phyloP scores from a whole-genome alignment of 2,113 vertebrate genomes.

The Xenopus laevis region DNA sequence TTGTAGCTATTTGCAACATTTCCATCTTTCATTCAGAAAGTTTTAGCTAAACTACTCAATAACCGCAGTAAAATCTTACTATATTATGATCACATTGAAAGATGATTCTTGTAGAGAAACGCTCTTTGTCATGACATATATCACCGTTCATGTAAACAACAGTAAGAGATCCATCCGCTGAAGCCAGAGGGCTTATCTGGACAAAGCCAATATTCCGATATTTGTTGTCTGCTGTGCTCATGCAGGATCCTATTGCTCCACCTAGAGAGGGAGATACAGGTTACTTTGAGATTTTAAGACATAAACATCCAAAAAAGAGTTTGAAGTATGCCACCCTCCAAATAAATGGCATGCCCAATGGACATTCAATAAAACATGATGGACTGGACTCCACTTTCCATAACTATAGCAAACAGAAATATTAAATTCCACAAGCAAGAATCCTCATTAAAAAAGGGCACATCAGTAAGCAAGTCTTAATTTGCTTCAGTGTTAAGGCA shows the following conservation, averaged over 20 bases:
- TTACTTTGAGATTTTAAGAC: too few relatives aligned
- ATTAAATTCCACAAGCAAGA: too few relatives aligned
- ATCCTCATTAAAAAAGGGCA: too few relatives aligned
- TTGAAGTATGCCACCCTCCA: not conserved
- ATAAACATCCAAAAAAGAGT: not conserved
- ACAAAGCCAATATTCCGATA: constrained; percentile 79
- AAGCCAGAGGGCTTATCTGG: constrained; percentile 80
- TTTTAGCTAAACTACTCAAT: too few relatives aligned
- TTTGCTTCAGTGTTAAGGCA: too few relatives aligned
- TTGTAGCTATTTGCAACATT: too few relatives aligned
- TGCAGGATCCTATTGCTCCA: constrained; percentile 81
- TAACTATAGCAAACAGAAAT: too few relatives aligned
- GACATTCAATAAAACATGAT: too few relatives aligned
- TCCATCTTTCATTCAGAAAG: too few relatives aligned
- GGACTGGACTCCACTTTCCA: too few relatives aligned
- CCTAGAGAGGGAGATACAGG: constrained; percentile 57
- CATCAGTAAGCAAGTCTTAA: too few relatives aligned
- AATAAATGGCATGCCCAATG: too few relatives aligned
- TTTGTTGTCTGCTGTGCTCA: constrained; percentile 55
- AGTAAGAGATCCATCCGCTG: constrained; percentile 80
- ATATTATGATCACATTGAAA: constrained; percentile 74
- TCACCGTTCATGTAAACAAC: constrained; percentile 86
- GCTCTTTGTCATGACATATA: constrained; percentile 63
- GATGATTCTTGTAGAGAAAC: constrained; percentile 82
- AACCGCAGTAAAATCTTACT: constrained; percentile 62